phyloP scores from a whole-genome alignment of 2,797 vertebrate species.

The Chiropotes sagulatus region DNA sequence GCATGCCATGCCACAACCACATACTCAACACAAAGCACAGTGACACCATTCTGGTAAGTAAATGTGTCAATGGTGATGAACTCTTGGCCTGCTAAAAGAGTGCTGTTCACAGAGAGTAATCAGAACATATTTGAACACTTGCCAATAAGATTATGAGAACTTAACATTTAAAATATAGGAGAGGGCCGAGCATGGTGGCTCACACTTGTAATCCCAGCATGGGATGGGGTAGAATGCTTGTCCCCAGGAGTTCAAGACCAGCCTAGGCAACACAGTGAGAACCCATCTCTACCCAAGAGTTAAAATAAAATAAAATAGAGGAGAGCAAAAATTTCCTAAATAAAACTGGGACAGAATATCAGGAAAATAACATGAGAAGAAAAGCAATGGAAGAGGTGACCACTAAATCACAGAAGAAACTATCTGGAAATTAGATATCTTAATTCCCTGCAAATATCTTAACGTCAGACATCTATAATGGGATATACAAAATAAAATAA shows the following conservation, averaged over 20 bases:
- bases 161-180: not conserved
- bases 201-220: too few species aligned
- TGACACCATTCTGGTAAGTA: not conserved
- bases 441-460: not conserved
- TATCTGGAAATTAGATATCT: not conserved
- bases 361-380: not conserved
- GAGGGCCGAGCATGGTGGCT: not conserved
- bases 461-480: not conserved
- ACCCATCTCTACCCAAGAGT: too few species aligned
- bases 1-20: not conserved
- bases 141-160: not conserved
- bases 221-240: too few species aligned
- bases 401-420: constrained; percentile 14
- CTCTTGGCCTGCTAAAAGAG: not conserved
- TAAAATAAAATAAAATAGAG: too few species aligned
- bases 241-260: too few species aligned
- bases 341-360: not conserved
- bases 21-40: not conserved
- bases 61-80: not conserved
- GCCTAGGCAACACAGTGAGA: too few species aligned
- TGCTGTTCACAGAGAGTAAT: not conserved
- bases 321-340: not conserved
- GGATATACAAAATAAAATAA: not conserved
- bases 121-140: not conserved
- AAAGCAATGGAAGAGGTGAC: not conserved